A percentile compares a stretch with the other conserved stretches of the same genome.
These are phyloP conservation scores for Bujurquina vittata DNA, from an alignment of 2,113 vertebrate genomes.

Conservation along the genomic window DNA sequence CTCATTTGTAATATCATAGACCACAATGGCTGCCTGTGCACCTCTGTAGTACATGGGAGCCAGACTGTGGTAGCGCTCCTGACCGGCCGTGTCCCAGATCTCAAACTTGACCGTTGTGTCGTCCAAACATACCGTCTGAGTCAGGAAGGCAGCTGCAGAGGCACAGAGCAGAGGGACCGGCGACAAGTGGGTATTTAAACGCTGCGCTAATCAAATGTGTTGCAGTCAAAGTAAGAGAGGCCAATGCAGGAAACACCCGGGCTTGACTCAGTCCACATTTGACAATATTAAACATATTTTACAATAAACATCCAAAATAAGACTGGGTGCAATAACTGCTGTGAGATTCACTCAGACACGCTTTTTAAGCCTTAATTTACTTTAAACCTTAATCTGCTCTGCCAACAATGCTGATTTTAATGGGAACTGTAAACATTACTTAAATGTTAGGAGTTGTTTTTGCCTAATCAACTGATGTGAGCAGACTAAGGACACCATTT, in stretches of 20 bases:
- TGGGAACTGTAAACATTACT: background rate
- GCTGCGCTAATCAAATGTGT: background rate
- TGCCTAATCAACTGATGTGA: background rate
- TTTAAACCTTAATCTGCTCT: background rate
- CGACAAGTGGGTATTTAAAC: constrained; percentile 20
- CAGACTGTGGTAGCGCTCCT: constrained; percentile 98
- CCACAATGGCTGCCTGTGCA: constrained; percentile 98
- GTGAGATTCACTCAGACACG: background rate
- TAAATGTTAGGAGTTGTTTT: background rate
- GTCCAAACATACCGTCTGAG: constrained; percentile 98
- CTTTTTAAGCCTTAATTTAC: too few species aligned
- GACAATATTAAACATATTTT: background rate
- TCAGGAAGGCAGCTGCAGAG: constrained; percentile 96
- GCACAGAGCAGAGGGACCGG: constrained; percentile 23
- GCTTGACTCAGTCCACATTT: constrained; percentile 7
- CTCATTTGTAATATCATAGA: constrained; percentile 98
- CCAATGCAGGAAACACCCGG: background rate
- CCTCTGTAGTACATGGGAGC: constrained; percentile 99
- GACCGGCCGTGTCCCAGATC: constrained; percentile 99
- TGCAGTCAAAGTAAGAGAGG: background rate
- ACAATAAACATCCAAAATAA: background rate
- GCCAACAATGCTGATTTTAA: background rate
- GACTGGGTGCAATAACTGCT: background rate
- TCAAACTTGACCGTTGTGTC: constrained; percentile 99
- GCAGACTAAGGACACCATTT: background rate